Percentiles rank a stretch among this genome's conserved stretches.
phyloP scores from a whole-genome alignment of 2,888 invertebrate genomes.

The Lacanobia oleracea region DNA sequence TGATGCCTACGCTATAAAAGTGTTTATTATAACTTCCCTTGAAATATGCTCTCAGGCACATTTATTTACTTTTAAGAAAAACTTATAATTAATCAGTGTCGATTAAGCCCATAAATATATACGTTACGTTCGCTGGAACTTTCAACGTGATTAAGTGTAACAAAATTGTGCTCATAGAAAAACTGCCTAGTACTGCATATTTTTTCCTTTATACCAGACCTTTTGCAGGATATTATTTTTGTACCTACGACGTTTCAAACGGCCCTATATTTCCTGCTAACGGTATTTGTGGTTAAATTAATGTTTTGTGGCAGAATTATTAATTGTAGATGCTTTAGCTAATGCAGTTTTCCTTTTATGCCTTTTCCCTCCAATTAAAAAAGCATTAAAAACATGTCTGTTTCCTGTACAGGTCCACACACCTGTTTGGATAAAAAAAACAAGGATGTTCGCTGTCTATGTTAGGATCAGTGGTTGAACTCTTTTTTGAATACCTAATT shows the following conservation, averaged over 20 bases:
- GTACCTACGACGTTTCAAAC: background rate
- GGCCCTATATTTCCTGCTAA: background rate
- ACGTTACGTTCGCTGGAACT: slow-evolving; percentile 20
- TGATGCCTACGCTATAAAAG: background rate
- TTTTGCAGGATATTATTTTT: background rate
- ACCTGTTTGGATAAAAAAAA: background rate
- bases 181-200: slow-evolving; percentile 4
- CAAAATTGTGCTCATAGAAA: slow-evolving; percentile 8
- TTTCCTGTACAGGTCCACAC: background rate
- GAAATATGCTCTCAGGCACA: slow-evolving; percentile 32
- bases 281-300: background rate
- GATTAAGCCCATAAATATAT: slow-evolving; percentile 53
- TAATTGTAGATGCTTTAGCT: background rate
- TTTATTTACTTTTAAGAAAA: slow-evolving; percentile 38
- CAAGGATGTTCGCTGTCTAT: background rate
- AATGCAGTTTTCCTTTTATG: background rate
- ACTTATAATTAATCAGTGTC: slow-evolving; percentile 48
- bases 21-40: slow-evolving; percentile 41
- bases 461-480: too few species aligned
- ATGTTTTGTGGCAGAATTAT: background rate
- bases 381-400: background rate
- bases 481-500: too few species aligned
- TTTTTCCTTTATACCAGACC: background rate
- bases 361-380: background rate
- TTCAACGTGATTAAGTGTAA: slow-evolving; percentile 26